Conservation (phyloP, 2,113 vertebrate species). For the Leptodactylus fuscus region DNA sequence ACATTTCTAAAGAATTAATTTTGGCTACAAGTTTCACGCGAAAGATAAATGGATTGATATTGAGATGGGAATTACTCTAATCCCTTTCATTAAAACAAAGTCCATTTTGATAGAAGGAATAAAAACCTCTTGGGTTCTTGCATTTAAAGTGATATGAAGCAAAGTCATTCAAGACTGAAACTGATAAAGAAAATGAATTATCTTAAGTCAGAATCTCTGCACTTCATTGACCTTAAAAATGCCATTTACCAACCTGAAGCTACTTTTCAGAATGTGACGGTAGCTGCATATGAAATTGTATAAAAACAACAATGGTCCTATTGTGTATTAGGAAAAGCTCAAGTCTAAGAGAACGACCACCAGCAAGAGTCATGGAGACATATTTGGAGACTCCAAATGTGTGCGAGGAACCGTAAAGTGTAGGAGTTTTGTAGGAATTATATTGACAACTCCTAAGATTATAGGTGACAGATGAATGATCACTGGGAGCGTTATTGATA, state of each 20-base stretch:
- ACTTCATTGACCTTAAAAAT: neutral
- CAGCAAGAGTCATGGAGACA: neutral
- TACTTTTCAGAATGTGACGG: neutral
- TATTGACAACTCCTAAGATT: too few relatives aligned
- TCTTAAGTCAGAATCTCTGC: neutral
- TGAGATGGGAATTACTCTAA: conserved; percentile 34
- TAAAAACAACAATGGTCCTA: neutral
- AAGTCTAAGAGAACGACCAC: neutral
- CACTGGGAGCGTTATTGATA: too few relatives aligned
- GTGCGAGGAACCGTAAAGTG: too few relatives aligned
- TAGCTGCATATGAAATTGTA: neutral
- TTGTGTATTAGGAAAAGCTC: neutral
- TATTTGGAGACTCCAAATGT: neutral
- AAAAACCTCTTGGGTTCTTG: neutral
- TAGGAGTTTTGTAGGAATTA: too few relatives aligned
- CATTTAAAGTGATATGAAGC: neutral
- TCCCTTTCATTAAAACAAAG: conserved; percentile 24
- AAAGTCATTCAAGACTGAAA: neutral
- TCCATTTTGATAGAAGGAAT: neutral
- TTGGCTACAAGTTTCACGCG: neutral
- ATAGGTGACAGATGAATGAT: too few relatives aligned
- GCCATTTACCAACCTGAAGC: neutral
- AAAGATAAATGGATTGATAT: conserved; percentile 10
- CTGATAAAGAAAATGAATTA: neutral
- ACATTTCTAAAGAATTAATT: neutral